A percentile compares a stretch with the other conserved stretches of the same genome.
Evolutionary conservation across 2,888 invertebrate species (phyloP).

Genomic region (Acronicta alni): DNA sequence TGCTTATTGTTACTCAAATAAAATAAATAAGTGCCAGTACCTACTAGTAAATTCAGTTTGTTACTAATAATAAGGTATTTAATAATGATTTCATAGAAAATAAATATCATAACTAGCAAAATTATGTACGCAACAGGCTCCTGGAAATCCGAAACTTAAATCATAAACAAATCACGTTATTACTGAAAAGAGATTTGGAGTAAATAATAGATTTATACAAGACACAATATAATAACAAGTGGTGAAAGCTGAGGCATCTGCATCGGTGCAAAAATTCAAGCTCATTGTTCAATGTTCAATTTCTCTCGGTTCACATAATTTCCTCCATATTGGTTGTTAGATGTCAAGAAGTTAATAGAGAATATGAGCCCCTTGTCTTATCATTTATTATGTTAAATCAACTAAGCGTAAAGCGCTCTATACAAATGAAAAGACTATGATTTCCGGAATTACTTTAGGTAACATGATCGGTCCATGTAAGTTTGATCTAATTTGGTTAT

Average conservation of each 20-base stretch:
- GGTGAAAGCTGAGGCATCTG: slow-evolving; percentile 74
- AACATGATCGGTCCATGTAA: background rate
- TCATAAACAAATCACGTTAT: too few relatives aligned
- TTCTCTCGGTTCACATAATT: slow-evolving; percentile 85
- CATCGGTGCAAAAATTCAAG: slow-evolving; percentile 77
- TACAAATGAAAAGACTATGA: background rate
- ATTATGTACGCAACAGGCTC: too few relatives aligned
- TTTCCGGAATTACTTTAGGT: background rate
- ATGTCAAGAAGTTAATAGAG: slow-evolving; percentile 15
- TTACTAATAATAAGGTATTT: too few relatives aligned
- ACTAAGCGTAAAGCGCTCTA: background rate
- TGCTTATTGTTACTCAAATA: too few relatives aligned
- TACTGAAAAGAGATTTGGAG: slow-evolving; percentile 42
- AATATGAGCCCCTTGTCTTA: background rate
- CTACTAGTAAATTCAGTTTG: too few relatives aligned
- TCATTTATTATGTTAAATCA: background rate
- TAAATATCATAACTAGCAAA: too few relatives aligned
- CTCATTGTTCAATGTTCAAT: slow-evolving; percentile 80
- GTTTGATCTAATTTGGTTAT: too few relatives aligned
- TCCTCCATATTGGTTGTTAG: slow-evolving; percentile 61
- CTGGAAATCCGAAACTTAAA: too few relatives aligned
- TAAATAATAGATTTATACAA: slow-evolving; percentile 56
- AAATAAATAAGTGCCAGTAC: too few relatives aligned
- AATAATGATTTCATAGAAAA: too few relatives aligned
- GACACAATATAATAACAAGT: slow-evolving; percentile 60